Conservation (phyloP, 2,888 invertebrate species). For the Lypha dubia region DNA sequence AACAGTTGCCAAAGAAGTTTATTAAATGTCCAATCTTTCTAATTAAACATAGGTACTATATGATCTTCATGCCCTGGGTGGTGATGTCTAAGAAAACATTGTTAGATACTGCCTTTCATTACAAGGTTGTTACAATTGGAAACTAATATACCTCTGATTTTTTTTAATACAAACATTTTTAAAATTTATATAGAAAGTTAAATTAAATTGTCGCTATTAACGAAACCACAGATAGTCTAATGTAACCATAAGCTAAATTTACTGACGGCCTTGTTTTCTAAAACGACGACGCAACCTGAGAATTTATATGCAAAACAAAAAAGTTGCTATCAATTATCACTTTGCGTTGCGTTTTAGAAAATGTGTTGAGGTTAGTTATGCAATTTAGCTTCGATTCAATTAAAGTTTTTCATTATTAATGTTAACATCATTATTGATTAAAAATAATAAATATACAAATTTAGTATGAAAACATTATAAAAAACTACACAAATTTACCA, state of each 20-base stretch:
- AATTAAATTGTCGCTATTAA: slow-evolving; percentile 8
- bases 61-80: slow-evolving; percentile 80
- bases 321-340: background rate
- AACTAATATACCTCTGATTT: slow-evolving; percentile 58
- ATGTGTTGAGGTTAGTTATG: background rate
- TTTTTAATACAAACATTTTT: slow-evolving; percentile 16
- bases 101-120: slow-evolving; percentile 46
- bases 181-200: slow-evolving; percentile 4
- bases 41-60: slow-evolving; percentile 77
- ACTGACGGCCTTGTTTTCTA: background rate
- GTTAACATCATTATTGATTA: slow-evolving; percentile 29
- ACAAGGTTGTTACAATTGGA: slow-evolving; percentile 49
- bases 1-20: background rate
- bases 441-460: slow-evolving; percentile 17
- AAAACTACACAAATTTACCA: background rate
- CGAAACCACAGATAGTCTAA: slow-evolving; percentile 26
- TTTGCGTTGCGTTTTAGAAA: background rate
- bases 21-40: background rate
- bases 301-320: background rate
- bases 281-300: background rate
- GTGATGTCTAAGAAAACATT: slow-evolving; percentile 75
- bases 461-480: background rate
- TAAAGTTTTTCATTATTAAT: slow-evolving; percentile 37
- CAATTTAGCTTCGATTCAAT: slow-evolving; percentile 41
- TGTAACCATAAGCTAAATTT: slow-evolving; percentile 1